phyloP scores from a whole-genome alignment of 2,888 invertebrate genomes.

The Hyposoter dolosus region DNA sequence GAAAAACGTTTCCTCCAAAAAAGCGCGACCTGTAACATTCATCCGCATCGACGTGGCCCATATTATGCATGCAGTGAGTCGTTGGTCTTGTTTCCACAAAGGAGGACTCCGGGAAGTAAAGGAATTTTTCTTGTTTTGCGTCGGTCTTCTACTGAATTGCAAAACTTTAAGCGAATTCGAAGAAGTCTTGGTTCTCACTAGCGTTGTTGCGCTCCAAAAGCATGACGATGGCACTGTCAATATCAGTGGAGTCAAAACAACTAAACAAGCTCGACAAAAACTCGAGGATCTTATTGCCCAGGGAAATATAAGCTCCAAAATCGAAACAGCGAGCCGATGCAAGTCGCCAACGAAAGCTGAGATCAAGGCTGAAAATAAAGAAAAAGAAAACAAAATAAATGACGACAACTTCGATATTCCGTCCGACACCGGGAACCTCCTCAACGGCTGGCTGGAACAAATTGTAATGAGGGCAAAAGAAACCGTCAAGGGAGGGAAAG shows the following conservation, averaged over 20 bases:
- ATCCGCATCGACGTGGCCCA: slow-evolving; percentile 21
- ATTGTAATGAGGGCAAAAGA: slow-evolving; percentile 8
- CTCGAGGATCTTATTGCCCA: background rate
- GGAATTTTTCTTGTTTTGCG: slow-evolving; percentile 54
- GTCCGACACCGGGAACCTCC: background rate
- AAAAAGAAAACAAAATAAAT: background rate
- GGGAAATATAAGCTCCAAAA: background rate
- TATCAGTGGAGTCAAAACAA: background rate
- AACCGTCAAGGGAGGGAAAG: no score
- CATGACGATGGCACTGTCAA: slow-evolving; percentile 32
- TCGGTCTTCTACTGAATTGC: slow-evolving; percentile 52
- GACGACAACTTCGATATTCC: background rate
- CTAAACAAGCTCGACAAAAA: slow-evolving; percentile 37
- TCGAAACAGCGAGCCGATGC: background rate
- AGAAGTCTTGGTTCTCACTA: slow-evolving; percentile 49
- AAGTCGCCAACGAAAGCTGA: background rate
- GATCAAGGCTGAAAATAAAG: background rate
- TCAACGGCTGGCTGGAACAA: background rate
- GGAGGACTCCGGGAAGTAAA: slow-evolving; percentile 22
- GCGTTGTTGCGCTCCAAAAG: slow-evolving; percentile 41
- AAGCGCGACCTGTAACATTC: no score
- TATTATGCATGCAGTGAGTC: slow-evolving; percentile 49
- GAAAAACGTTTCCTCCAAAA: background rate
- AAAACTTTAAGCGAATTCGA: slow-evolving; percentile 39
- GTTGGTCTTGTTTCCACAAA: slow-evolving; percentile 45